Evolutionary conservation across 2,113 vertebrate genomes (phyloP), one percentile per base, ranked within the genome.

Genomic region (Uria lomvia): DNA sequence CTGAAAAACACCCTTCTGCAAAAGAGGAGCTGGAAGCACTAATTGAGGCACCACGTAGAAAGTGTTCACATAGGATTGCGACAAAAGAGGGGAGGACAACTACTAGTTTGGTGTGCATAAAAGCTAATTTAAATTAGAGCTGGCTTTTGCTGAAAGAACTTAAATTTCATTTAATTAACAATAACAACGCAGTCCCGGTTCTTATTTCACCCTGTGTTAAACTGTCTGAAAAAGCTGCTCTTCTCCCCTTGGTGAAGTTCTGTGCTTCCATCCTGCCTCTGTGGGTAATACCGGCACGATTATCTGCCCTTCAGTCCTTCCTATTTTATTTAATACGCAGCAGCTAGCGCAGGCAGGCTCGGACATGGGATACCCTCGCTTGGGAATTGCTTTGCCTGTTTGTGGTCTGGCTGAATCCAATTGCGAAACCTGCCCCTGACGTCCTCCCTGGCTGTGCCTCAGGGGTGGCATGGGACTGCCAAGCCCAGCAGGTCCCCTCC

Each of bases 111-210:
- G 45, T 60, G 70, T 55, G 23, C 32, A n/a, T 38, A 27, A 87
- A 70, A 75, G 70, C 76, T 94, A 22, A 72, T 90, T 90, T 50
- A 75, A 91, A 78, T 68, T 26, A 38, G 50, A 80, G 42, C 7
- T 5, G 18, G 38, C 63, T 94, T 83, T 60, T 76, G 63, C 60
- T 29, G 59, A 29, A 90, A 88, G 20, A 78, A 81, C 34, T 55
- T 86, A 55, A 70, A 94, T 95, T 94, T 77, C 13, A 34, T 77
- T 67, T 85, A 81, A 90, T 96, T 87, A 93, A 81, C 58, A 63
- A 20, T 38, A 71, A 56, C 52, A 81, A 91, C 79, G 75, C 80
- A 92, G 70, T 63, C 89, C 77, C 19, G 8, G 52, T 87, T 75
- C 74, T 85, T 73, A 56, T 67, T 93, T 78, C 49, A 78, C 53